Conservation (phyloP, 2,888 invertebrate species). For the Serripes groenlandicus region DNA sequence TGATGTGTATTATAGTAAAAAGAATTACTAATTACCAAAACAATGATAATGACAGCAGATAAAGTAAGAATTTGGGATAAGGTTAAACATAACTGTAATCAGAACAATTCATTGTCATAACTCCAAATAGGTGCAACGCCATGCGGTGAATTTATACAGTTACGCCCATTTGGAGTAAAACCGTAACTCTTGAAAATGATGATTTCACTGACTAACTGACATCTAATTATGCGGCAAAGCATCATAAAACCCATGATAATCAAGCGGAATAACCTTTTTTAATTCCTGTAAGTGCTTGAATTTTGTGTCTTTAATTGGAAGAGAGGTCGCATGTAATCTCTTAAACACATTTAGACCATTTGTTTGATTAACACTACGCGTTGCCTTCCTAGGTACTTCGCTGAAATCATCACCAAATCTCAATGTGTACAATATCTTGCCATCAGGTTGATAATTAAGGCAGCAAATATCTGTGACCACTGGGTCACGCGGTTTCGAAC, state of each 20-base stretch:
- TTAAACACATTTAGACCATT: not conserved
- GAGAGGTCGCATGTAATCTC: not conserved
- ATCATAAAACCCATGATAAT: not conserved
- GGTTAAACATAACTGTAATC: no score
- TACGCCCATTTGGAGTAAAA: no score
- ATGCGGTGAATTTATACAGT: no score
- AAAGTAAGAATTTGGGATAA: not conserved
- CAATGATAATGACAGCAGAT: no score
- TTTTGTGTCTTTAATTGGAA: not conserved
- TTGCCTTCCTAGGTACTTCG: not conserved
- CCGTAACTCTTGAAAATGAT: no score
- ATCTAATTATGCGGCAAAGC: not conserved
- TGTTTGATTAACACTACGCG: not conserved
- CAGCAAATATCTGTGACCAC: not conserved
- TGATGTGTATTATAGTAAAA: no score
- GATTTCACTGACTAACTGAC: no score
- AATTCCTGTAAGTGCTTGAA: not conserved
- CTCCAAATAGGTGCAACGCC: no score
- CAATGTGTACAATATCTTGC: not conserved
- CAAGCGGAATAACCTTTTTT: not conserved
- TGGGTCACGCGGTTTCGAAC: not conserved
- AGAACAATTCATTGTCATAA: no score
- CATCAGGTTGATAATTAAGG: not conserved
- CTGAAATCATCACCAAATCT: not conserved
- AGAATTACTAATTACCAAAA: no score